Percentiles rank a stretch among this genome's conserved stretches.
Evolutionary conservation across 2,888 invertebrate genomes (phyloP).

Genomic region (Marronus borbonicus): DNA sequence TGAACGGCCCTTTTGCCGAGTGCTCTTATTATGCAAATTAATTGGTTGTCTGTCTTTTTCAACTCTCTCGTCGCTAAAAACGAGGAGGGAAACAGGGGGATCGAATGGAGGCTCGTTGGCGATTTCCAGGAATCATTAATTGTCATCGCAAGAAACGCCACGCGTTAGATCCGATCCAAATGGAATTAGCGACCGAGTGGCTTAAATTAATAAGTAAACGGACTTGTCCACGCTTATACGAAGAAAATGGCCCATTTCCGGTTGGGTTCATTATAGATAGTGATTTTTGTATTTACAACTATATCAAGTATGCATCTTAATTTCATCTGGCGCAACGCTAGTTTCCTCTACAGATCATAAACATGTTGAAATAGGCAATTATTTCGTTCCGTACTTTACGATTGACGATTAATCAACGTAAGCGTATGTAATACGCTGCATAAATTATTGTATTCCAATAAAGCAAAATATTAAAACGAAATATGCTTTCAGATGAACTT

Average conservation of each 20-base stretch:
- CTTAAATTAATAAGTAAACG: neutral
- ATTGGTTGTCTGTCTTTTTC: neutral
- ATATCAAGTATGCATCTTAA: neutral
- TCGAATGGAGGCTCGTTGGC: neutral
- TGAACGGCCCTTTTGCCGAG: slow-evolving; percentile 1
- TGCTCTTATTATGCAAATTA: slow-evolving; percentile 19
- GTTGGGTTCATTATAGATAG: neutral
- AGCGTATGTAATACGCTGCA: no score
- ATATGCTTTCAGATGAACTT: no score
- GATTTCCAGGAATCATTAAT: slow-evolving; percentile 18
- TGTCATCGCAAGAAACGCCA: neutral
- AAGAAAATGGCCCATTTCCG: neutral
- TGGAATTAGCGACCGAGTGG: neutral
- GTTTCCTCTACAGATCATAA: no score
- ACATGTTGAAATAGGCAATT: no score
- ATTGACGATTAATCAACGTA: no score
- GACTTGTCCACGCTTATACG: neutral
- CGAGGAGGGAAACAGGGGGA: neutral
- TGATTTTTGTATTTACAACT: neutral
- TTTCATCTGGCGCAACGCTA: no score
- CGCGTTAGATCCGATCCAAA: neutral
- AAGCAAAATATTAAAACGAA: no score
- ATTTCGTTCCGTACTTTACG: no score
- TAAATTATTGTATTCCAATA: no score
- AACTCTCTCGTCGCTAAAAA: neutral